These are phyloP conservation scores for Drosophila kepulauana DNA, from an alignment of 1,140 invertebrate species.

Conservation along the genomic window DNA sequence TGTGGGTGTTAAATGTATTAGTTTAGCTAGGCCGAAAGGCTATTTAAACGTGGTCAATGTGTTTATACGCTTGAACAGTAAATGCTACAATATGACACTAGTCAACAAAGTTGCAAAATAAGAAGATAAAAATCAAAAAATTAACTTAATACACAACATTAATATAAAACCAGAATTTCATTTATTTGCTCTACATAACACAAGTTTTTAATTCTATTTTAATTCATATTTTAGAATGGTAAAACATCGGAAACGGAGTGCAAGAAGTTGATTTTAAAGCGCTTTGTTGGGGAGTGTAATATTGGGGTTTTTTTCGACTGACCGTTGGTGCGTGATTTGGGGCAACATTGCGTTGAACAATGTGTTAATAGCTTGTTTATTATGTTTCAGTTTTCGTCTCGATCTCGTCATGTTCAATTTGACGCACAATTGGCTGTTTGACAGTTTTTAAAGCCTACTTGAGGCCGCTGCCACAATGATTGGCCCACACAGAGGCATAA, in stretches of 20 bases:
- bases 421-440: constrained; percentile 45
- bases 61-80: constrained; percentile 69
- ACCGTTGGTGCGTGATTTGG: constrained; percentile 41
- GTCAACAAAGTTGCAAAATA: constrained; percentile 1
- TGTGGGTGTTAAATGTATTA: constrained; percentile 55
- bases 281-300: constrained; percentile 32
- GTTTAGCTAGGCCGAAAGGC: constrained; percentile 63
- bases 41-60: constrained; percentile 80
- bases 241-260: neutral
- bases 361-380: constrained; percentile 78
- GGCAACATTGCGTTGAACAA: constrained; percentile 38
- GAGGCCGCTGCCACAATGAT: constrained; percentile 8
- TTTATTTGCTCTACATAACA: no score
- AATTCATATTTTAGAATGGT: no score
- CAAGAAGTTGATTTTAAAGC: neutral
- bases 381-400: constrained; percentile 50
- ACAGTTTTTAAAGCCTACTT: constrained; percentile 58
- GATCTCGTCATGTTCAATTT: constrained; percentile 66
- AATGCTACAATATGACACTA: constrained; percentile 32
- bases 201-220: no score
- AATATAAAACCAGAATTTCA: no score
- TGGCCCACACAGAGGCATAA: constrained; percentile 40
- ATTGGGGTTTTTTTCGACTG: neutral
- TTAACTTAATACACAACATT: neutral
- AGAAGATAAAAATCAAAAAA: neutral